Evolutionary conservation across 2,888 invertebrate species (phyloP).

Genomic region (Crepidodera aurea): DNA sequence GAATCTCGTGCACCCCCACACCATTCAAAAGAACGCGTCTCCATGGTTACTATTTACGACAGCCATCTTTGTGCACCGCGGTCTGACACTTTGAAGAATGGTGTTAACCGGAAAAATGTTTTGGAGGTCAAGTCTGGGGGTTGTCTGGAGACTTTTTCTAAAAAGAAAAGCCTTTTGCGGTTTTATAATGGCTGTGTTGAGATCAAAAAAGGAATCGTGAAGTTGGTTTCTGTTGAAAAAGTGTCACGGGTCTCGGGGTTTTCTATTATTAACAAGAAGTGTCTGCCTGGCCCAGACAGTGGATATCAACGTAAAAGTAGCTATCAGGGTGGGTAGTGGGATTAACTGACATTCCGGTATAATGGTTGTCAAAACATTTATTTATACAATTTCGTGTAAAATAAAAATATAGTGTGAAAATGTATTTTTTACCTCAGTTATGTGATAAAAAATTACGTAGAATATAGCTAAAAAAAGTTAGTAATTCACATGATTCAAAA

Average conservation of each 20-base stretch:
- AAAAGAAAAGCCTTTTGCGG: background rate
- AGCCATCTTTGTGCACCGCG: constrained; percentile 49
- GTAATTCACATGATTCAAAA: too few relatives aligned
- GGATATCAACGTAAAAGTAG: too few relatives aligned
- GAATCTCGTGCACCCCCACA: constrained; percentile 46
- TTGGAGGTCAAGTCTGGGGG: constrained; percentile 11
- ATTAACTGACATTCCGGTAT: too few relatives aligned
- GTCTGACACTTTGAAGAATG: constrained; percentile 30
- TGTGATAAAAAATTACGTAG: too few relatives aligned
- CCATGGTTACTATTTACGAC: constrained; percentile 51
- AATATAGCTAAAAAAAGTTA: too few relatives aligned
- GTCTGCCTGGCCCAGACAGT: too few relatives aligned
- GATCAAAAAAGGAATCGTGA: background rate
- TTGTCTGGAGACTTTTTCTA: background rate
- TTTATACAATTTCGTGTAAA: too few relatives aligned
- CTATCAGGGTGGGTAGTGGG: too few relatives aligned
- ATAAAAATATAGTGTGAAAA: too few relatives aligned
- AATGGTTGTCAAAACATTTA: too few relatives aligned
- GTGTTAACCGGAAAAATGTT: constrained; percentile 27
- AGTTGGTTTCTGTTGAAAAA: background rate
- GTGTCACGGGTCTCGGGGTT: too few relatives aligned
- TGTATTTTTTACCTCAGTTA: too few relatives aligned
- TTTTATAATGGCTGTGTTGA: background rate
- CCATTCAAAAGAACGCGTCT: constrained; percentile 45
- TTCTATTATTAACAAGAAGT: background rate